Percentiles rank a stretch among this genome's conserved stretches.
Conservation (phyloP, 2,113 vertebrate genomes). For the Lethenteron reissneri region DNA sequence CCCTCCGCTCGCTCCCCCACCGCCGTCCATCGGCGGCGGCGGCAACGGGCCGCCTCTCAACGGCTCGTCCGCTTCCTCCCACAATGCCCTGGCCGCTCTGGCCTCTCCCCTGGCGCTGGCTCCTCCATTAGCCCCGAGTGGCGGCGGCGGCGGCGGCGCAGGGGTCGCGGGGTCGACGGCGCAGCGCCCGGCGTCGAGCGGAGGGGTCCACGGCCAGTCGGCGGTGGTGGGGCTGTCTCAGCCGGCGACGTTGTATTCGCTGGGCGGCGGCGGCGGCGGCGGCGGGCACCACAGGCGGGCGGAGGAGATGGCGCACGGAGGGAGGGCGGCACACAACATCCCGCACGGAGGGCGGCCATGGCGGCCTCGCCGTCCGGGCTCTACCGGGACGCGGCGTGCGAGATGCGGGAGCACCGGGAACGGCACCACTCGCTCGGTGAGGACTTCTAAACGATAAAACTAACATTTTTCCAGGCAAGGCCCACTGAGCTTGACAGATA, state of each 20-base stretch:
- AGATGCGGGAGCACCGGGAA: conserved; percentile 49
- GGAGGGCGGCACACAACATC: too few species aligned
- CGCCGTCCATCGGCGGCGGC: conserved; percentile 61
- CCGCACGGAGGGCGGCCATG: too few species aligned
- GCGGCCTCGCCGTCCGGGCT: conserved; percentile 38
- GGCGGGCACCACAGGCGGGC: conserved; percentile 50
- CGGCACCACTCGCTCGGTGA: conserved; percentile 52
- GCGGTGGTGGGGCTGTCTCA: too few species aligned
- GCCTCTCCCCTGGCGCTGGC: conserved; percentile 22
- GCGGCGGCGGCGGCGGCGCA: too few species aligned
- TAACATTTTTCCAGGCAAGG: neutral
- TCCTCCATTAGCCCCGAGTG: too few species aligned
- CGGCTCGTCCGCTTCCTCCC: conserved; percentile 26
- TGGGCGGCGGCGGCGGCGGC: too few species aligned
- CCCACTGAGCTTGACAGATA: neutral
- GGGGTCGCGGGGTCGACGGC: too few species aligned
- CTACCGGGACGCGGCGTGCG: conserved; percentile 60
- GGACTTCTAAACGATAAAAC: conserved; percentile 7
- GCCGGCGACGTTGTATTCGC: too few species aligned
- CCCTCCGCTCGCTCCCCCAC: conserved; percentile 82
- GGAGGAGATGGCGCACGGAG: conserved; percentile 52
- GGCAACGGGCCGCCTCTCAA: conserved; percentile 40
- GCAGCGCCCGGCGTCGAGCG: too few species aligned
- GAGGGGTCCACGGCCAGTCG: too few species aligned
- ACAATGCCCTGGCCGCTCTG: conserved; percentile 27